A percentile compares a stretch with the other conserved stretches of the same genome.
These are phyloP conservation scores for Myiothlypis coronata DNA, from an alignment of 2,797 vertebrate genomes.

Conservation along the genomic window DNA sequence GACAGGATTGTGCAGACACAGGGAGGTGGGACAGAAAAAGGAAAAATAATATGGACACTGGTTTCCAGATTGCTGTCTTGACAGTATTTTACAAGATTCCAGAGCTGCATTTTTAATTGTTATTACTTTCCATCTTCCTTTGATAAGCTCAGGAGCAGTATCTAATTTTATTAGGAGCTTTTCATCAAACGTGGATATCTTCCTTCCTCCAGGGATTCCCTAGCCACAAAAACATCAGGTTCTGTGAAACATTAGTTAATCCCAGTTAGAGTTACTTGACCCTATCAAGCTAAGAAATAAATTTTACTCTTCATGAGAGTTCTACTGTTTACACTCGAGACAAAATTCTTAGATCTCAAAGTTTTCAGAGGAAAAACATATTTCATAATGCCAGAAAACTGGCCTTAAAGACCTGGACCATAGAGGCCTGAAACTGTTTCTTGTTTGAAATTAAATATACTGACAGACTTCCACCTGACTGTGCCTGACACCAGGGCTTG, in stretches of 20 bases:
- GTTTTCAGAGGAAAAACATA: conserved; percentile 65
- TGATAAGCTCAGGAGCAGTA: conserved; percentile 68
- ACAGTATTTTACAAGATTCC: conserved; percentile 62
- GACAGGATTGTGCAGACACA: neutral
- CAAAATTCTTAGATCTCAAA: conserved; percentile 64
- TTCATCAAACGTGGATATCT: conserved; percentile 69
- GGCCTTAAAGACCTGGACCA: conserved; percentile 53
- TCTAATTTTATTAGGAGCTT: conserved; percentile 76
- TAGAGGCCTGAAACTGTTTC: conserved; percentile 37
- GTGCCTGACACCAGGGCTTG: neutral
- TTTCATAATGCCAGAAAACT: conserved; percentile 57
- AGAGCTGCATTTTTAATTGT: conserved; percentile 67
- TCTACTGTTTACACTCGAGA: conserved; percentile 65
- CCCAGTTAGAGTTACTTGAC: conserved; percentile 69
- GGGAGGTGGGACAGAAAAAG: neutral
- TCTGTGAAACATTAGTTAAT: conserved; percentile 74
- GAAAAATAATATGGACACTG: conserved; percentile 41
- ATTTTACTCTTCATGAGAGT: conserved; percentile 65
- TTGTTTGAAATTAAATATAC: neutral
- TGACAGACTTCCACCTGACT: conserved; percentile 15
- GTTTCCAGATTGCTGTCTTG: conserved; percentile 48
- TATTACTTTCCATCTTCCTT: conserved; percentile 71
- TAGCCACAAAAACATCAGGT: conserved; percentile 70
- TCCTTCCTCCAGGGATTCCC: conserved; percentile 70
- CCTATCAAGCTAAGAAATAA: conserved; percentile 68